These are phyloP conservation scores for Selenia dentaria DNA, from an alignment of 2,888 invertebrate genomes.

Conservation along the genomic window DNA sequence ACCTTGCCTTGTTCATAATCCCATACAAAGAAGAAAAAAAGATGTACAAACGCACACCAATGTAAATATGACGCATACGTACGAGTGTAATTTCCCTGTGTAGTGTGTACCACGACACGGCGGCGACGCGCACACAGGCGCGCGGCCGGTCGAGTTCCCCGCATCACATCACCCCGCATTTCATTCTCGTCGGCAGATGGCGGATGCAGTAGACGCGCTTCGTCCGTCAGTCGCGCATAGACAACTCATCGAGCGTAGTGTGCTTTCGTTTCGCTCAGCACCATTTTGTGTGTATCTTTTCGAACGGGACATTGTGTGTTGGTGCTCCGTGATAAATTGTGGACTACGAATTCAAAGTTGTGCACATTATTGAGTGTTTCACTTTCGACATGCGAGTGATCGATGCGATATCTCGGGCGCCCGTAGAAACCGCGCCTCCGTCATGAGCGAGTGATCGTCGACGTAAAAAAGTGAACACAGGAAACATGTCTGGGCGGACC, in stretches of 20 bases:
- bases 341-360: slow-evolving; percentile 63
- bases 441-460: slow-evolving; percentile 83
- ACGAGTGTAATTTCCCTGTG: slow-evolving; percentile 58
- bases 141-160: slow-evolving; percentile 58
- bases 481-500: slow-evolving; percentile 83
- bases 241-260: slow-evolving; percentile 76
- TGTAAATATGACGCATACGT: slow-evolving; percentile 53
- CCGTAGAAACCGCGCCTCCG: slow-evolving; percentile 82
- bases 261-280: slow-evolving; percentile 69
- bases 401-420: slow-evolving; percentile 80
- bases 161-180: slow-evolving; percentile 51
- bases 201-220: slow-evolving; percentile 81
- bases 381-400: slow-evolving; percentile 79
- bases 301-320: slow-evolving; percentile 83
- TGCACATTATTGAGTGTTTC: slow-evolving; percentile 64
- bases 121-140: slow-evolving; percentile 48
- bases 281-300: slow-evolving; percentile 82
- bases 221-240: slow-evolving; percentile 83
- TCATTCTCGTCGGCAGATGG: slow-evolving; percentile 84
- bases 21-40: slow-evolving; percentile 74
- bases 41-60: slow-evolving; percentile 68
- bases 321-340: slow-evolving; percentile 79
- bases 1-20: slow-evolving; percentile 76
- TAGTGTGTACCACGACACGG: slow-evolving; percentile 39
- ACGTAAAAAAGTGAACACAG: slow-evolving; percentile 82